Percentiles rank a stretch among this genome's conserved stretches.
Conservation (phyloP, 2,888 invertebrate genomes). For the Unio delphinus region DNA sequence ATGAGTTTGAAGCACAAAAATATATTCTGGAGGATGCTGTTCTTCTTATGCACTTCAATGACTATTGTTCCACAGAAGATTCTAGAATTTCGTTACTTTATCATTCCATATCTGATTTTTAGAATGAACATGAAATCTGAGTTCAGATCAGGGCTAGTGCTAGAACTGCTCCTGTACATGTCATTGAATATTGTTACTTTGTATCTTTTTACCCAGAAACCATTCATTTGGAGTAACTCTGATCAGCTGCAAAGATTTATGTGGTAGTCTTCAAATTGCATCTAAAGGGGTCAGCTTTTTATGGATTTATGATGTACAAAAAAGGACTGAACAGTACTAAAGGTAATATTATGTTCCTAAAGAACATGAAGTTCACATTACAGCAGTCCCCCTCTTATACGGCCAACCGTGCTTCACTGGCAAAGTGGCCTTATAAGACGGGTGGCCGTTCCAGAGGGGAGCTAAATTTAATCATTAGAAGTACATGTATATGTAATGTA, state of each 20-base stretch:
- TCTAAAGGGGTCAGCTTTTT: no score
- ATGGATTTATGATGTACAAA: no score
- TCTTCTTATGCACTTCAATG: conserved; percentile 76
- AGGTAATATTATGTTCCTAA: no score
- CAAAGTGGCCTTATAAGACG: no score
- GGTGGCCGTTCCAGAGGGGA: no score
- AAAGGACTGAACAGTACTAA: no score
- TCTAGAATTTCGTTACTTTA: conserved; percentile 95
- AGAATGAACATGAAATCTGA: conserved; percentile 77
- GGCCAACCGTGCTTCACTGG: no score
- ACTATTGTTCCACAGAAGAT: conserved; percentile 86
- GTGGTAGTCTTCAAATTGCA: conserved; percentile 77
- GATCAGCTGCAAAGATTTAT: conserved; percentile 86
- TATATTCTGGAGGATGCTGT: conserved; percentile 74
- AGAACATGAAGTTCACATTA: no score
- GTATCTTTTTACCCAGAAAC: conserved; percentile 83
- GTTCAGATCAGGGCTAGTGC: conserved; percentile 73
- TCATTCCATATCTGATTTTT: conserved; percentile 89
- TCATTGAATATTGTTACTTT: conserved; percentile 81
- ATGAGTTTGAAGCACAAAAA: conserved; percentile 53
- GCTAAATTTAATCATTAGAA: no score
- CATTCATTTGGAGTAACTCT: conserved; percentile 84
- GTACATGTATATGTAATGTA: no score
- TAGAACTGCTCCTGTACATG: conserved; percentile 80
- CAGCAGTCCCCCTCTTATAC: no score